Evolutionary conservation across 1,140 invertebrate genomes (phyloP).

Genomic region (Calycopis cecrops): DNA sequence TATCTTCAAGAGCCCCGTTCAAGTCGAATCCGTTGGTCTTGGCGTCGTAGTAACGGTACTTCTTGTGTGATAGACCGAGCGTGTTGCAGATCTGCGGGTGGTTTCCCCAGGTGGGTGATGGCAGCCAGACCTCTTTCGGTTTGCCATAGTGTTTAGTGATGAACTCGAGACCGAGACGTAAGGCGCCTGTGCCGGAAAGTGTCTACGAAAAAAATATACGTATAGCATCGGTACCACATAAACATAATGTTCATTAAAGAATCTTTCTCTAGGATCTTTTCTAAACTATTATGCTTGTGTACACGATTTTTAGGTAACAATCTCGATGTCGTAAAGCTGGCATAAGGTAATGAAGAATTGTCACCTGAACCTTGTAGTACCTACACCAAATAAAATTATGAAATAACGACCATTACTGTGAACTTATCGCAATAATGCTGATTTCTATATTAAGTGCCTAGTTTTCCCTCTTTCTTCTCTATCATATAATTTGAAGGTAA

Average conservation of each 20-base stretch:
- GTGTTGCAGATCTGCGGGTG: constrained; percentile 96
- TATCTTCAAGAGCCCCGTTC: constrained; percentile 92
- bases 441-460: no score
- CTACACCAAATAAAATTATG: no score
- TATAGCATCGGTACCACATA: not conserved
- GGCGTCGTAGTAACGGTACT: constrained; percentile 97
- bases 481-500: no score
- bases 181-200: constrained; percentile 98
- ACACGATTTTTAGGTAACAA: no score
- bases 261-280: not conserved
- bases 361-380: no score
- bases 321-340: no score
- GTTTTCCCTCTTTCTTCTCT: no score
- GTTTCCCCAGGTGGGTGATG: constrained; percentile 98
- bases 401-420: no score
- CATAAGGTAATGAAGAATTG: no score
- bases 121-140: constrained; percentile 92
- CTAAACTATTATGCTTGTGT: no score
- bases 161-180: constrained; percentile 94
- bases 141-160: constrained; percentile 90
- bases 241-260: not conserved
- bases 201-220: constrained; percentile 56
- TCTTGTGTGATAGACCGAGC: constrained; percentile 89
- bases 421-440: no score
- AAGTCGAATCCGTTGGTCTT: constrained; percentile 97